phyloP scores from a whole-genome alignment of 2,888 invertebrate genomes.

The Pseudolycoriella hygida region DNA sequence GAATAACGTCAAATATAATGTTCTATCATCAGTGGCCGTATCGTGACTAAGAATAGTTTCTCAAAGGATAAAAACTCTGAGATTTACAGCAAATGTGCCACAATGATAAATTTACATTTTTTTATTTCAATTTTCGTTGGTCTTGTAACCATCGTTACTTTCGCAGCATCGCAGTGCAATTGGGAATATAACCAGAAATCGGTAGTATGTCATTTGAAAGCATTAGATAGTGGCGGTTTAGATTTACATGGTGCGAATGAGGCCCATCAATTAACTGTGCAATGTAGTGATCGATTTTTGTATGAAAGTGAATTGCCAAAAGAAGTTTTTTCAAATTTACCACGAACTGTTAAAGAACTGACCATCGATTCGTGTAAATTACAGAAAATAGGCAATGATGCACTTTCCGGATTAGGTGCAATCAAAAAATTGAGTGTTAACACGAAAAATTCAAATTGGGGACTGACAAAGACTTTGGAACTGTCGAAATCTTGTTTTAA shows the following conservation, averaged over 20 bases:
- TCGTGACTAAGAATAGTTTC: conserved; percentile 1
- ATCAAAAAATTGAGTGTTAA: conserved; percentile 50
- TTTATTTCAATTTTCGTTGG: conserved; percentile 1
- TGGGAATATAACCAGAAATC: conserved; percentile 26
- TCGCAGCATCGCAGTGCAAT: conserved; percentile 21
- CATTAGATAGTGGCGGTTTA: conserved; percentile 19
- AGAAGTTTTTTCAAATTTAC: conserved; percentile 52
- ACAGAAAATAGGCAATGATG: conserved; percentile 49
- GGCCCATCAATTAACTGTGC: conserved; percentile 51
- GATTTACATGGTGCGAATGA: conserved; percentile 41
- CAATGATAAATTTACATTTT: conserved; percentile 1
- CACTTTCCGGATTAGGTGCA: conserved; percentile 63
- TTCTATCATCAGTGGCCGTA: not conserved
- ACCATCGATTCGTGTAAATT: conserved; percentile 66
- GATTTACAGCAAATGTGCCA: conserved; percentile 3
- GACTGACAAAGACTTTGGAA: conserved; percentile 54
- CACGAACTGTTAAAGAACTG: conserved; percentile 50
- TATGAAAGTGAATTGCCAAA: conserved; percentile 61
- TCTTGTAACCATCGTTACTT: not conserved
- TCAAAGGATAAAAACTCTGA: no score
- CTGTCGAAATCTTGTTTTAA: conserved; percentile 31
- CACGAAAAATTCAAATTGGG: conserved; percentile 69
- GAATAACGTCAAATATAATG: not conserved
- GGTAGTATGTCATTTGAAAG: conserved; percentile 26
- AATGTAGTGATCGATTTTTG: conserved; percentile 60